A percentile compares a stretch with the other conserved stretches of the same genome.
phyloP scores from a whole-genome alignment of 2,113 vertebrate species.

The Peromyscus polionotus region DNA sequence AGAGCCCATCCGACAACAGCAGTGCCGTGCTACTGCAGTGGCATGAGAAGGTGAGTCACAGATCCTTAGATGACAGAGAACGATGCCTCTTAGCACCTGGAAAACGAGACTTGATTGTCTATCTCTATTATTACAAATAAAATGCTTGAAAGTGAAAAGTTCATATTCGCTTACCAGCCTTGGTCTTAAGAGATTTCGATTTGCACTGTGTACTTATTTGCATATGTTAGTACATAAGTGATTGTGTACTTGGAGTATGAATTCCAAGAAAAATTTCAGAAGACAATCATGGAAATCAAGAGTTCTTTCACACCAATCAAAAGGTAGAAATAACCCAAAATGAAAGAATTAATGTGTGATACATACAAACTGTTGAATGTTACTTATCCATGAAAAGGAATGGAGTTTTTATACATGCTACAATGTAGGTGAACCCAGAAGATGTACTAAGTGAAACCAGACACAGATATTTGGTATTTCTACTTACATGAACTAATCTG shows the following conservation, averaged over 20 bases:
- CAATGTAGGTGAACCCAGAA: neutral
- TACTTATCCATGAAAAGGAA: neutral
- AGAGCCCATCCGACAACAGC: conserved; percentile 98
- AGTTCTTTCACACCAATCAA: neutral
- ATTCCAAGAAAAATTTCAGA: conserved; percentile 32
- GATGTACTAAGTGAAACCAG: neutral
- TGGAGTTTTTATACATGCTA: neutral
- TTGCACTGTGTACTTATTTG: neutral
- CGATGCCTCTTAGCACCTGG: neutral
- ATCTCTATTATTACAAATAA: conserved; percentile 8
- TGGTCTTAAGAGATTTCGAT: conserved; percentile 22
- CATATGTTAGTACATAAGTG: neutral
- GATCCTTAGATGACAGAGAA: neutral
- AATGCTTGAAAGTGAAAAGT: neutral
- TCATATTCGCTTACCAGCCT: neutral
- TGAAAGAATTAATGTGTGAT: neutral
- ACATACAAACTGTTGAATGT: neutral
- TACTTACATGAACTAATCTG: neutral
- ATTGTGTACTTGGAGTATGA: neutral
- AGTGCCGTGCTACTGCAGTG: conserved; percentile 97
- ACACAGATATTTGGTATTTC: neutral
- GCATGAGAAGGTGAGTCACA: conserved; percentile 95
- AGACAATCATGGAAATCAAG: conserved; percentile 38
- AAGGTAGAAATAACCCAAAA: conserved; percentile 18
- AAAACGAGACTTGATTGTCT: neutral